Conservation (phyloP, 2,888 invertebrate genomes). For the Eupithecia tripunctaria region DNA sequence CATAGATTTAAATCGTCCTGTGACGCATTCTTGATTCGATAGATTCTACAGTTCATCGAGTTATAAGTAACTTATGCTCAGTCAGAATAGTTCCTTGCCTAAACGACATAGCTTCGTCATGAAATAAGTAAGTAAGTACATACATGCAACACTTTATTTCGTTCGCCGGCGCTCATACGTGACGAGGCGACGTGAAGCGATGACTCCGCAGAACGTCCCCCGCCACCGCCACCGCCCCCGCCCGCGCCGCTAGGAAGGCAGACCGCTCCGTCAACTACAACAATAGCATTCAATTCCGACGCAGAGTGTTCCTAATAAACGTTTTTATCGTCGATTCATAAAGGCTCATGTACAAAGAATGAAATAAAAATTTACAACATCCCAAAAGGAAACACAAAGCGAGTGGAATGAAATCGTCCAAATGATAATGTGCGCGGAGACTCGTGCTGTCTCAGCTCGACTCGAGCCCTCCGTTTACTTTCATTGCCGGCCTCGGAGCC, state of each 20-base stretch:
- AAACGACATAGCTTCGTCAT: too few relatives aligned
- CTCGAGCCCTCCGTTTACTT: too few relatives aligned
- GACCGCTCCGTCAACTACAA: not conserved
- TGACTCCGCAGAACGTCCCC: not conserved
- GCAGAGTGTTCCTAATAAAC: slow-evolving; percentile 6
- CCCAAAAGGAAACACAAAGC: slow-evolving; percentile 17
- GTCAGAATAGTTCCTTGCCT: too few relatives aligned
- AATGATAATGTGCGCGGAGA: not conserved
- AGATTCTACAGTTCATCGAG: not conserved
- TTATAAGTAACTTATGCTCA: not conserved
- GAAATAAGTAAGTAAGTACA: too few relatives aligned
- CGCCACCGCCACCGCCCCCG: not conserved
- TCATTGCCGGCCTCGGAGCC: too few relatives aligned
- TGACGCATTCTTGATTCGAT: not conserved
- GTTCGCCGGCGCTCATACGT: too few relatives aligned
- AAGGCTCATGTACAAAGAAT: slow-evolving; percentile 3
- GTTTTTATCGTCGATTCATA: slow-evolving; percentile 7
- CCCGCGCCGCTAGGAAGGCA: too few relatives aligned
- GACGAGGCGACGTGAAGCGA: not conserved
- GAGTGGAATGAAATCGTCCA: slow-evolving; percentile 2
- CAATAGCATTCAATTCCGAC: not conserved
- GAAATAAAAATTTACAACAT: slow-evolving; percentile 24
- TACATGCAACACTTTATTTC: too few relatives aligned
- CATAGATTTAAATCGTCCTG: too few relatives aligned
- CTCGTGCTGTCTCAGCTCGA: not conserved